Evolutionary conservation across 2,888 invertebrate species (phyloP), one percentile per base, ranked within the genome.

Genomic region (Pheosia tremula): DNA sequence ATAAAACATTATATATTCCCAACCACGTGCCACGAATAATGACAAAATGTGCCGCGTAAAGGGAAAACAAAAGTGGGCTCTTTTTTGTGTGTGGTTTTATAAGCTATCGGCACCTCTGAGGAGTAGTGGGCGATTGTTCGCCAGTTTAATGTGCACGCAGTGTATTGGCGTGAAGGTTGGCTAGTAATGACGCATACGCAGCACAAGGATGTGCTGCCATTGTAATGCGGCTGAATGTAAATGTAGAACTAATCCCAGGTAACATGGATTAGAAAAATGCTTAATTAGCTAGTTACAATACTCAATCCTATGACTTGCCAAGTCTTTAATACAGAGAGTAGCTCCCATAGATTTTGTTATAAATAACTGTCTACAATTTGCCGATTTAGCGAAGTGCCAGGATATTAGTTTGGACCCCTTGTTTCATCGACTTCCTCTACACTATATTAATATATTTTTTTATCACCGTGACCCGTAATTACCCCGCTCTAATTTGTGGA

Each of bases 1-100:
- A 91, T 92, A 91, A 92, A 93, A 90, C 86, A 91, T 92, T 92
- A 92, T 90, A 84, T 93, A 93, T 93, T 93, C 93, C 84, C 82
- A 82, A 77, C 93, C 93, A 93, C 93, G 93, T 88, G 93, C 90
- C 89, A 68, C 81, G 85, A 82, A 88, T 89, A 90, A 89, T 89
- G 91, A 90, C 90, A 84, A 85, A 89, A 88, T 82, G 83, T 78
- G 83, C 80, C 84, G 84, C 84, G 83, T 79, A 80, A 82, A 84
- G 78, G 75, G 84, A 85, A 75, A 90, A 91, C 91, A 91, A 90
- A 89, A 90, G 89, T 88, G 75, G 79, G 74, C 77, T 80, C 81
- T 87, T 89, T 86, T 84, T 78, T 79, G 64, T 72, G 69, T 74
- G 74, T 74, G 70, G 80, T 83, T 85, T 88, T 88, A 85, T 88